phyloP scores from a whole-genome alignment of 2,797 vertebrate species.

The Megalops cyprinoides region DNA sequence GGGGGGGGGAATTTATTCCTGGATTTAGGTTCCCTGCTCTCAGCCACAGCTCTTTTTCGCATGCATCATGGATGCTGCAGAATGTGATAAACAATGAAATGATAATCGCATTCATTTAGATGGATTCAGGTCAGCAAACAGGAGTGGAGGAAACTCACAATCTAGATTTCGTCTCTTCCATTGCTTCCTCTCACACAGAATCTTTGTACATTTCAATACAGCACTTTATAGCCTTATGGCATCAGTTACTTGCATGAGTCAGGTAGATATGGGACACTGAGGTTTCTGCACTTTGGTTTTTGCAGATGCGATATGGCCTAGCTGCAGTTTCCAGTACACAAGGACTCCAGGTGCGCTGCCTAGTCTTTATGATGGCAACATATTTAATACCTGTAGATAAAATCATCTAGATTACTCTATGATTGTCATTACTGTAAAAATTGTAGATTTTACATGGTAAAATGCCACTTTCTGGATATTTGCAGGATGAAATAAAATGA shows the following conservation, averaged over 20 bases:
- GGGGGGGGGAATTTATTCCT: neutral
- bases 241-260: too few species aligned
- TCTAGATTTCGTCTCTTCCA: neutral
- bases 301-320: too few species aligned
- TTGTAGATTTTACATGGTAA: too few species aligned
- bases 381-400: neutral
- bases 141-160: neutral
- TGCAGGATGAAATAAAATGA: too few species aligned
- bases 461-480: too few species aligned
- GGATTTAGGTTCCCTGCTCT: neutral
- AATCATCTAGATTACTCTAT: too few species aligned
- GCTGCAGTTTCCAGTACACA: neutral
- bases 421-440: too few species aligned
- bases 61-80: neutral
- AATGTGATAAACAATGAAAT: constrained; percentile 5
- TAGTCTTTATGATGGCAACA: neutral
- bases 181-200: neutral
- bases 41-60: neutral
- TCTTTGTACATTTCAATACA: neutral
- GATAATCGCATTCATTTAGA: neutral
- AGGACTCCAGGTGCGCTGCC: neutral
- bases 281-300: too few species aligned
- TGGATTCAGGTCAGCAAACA: constrained; percentile 11
- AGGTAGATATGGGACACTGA: too few species aligned
- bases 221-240: neutral